Base-by-base conservation (phyloP, 1,140 invertebrate species). In the Hylyphantes graminicola region DNA sequence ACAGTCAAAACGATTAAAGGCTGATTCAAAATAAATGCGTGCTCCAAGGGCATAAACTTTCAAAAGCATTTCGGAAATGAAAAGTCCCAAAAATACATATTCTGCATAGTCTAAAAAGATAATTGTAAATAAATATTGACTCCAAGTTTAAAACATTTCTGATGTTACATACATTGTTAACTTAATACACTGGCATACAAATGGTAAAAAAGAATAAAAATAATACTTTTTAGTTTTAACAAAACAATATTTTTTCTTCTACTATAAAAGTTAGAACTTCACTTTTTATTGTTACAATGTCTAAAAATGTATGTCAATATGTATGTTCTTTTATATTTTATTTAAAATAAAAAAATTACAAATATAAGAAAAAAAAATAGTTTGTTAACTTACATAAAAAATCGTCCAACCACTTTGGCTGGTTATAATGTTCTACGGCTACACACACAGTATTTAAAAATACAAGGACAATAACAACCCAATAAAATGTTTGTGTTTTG, bases 361-460 rank as follows among this genome's bases (percentile, higher is more conserved):
- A 35, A 35, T 35, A 35, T 5, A 35, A 35, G 35, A 35, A 35
- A 35, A 35, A 35, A 35, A 35, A 35, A 35, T 2, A 35, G 35
- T 35, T 35, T 35, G 35, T 35, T 35, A 81, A 94, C 96, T 96
- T 92, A 99, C 98, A 98, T 91, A 99, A 94, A 94, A 99, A 99
- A 88, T 96, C 92, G 85, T 95, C 96, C 87, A 99, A 93, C 94
- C 95, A 99, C 85, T 93, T 88, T 50, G 97, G 97, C 92, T 99
- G 98, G 83, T 93, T 93, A 90, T 99, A 98, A 92, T 98, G 98
- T 90, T 99, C 98, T 59, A 98, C 96, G 74, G 98, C 98, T 82
- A 99, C 98, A 91, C 97, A 99, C 87, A 97, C 94, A 84, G 98
- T 99, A 91, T 99, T 99, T 90, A 99, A 94, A 91, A 99, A 98